Conservation (phyloP, 2,888 invertebrate genomes). For the Sarcophaga variegata region DNA sequence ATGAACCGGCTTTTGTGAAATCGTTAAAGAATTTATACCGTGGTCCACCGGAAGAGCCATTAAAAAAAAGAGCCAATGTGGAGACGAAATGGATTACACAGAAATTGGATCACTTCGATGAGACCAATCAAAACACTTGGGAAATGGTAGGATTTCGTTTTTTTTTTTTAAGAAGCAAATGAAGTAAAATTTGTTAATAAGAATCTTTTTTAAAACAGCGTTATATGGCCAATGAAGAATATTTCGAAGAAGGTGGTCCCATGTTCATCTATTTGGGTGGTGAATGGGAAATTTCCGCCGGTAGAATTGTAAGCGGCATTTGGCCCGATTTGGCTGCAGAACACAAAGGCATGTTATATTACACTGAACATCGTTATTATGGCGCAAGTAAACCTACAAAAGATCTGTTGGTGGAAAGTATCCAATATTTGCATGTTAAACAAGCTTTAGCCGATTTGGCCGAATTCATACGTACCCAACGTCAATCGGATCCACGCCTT, state of each 20-base stretch:
- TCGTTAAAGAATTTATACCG: slow-evolving; percentile 67
- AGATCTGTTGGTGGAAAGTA: slow-evolving; percentile 83
- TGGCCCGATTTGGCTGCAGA: slow-evolving; percentile 84
- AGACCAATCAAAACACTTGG: slow-evolving; percentile 83
- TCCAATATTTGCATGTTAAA: slow-evolving; percentile 85
- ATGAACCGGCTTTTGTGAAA: slow-evolving; percentile 72
- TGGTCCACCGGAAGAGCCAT: slow-evolving; percentile 48
- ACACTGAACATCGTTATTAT: slow-evolving; percentile 92
- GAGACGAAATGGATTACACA: slow-evolving; percentile 82
- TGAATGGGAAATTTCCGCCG: slow-evolving; percentile 86
- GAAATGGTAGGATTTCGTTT: slow-evolving; percentile 79
- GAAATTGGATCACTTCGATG: slow-evolving; percentile 85
- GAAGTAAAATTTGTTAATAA: neutral
- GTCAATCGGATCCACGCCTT: slow-evolving; percentile 76
- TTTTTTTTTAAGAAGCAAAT: too few relatives aligned
- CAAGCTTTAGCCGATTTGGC: slow-evolving; percentile 87
- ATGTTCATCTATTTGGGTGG: slow-evolving; percentile 86
- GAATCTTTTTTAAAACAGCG: slow-evolving; percentile 75
- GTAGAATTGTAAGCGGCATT: slow-evolving; percentile 84
- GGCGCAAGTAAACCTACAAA: slow-evolving; percentile 87
- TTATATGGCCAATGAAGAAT: slow-evolving; percentile 83
- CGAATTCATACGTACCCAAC: slow-evolving; percentile 83
- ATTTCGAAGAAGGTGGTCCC: slow-evolving; percentile 83
- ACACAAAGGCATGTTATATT: slow-evolving; percentile 86
- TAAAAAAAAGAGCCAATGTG: neutral